A percentile compares a stretch with the other conserved stretches of the same genome.
Conservation (phyloP, 1,140 invertebrate species). For the Tribolium castaneum region DNA sequence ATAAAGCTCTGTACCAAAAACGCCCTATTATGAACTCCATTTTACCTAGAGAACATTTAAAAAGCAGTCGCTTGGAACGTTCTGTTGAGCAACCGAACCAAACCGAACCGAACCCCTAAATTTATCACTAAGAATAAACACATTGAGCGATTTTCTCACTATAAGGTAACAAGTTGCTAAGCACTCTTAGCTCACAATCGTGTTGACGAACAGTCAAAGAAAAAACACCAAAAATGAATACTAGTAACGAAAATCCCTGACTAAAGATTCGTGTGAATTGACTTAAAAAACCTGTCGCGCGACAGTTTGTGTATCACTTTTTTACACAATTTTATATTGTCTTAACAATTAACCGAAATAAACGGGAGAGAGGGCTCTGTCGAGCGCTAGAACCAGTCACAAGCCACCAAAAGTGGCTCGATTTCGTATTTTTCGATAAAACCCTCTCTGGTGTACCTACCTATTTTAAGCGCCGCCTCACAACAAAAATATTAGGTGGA, state of each 20-base stretch:
- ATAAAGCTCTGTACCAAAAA: constrained; percentile 26
- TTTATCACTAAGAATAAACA: constrained; percentile 51
- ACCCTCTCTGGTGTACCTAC: constrained; percentile 14
- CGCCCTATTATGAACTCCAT: not conserved
- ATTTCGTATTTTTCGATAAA: constrained; percentile 15
- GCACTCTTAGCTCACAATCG: constrained; percentile 49
- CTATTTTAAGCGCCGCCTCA: too few relatives aligned
- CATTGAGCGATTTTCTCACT: constrained; percentile 57
- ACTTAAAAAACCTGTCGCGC: constrained; percentile 47
- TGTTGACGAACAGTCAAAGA: constrained; percentile 13
- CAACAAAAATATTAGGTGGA: too few relatives aligned
- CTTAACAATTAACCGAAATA: constrained; percentile 11
- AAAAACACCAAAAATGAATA: constrained; percentile 16
- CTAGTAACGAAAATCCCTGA: constrained; percentile 46
- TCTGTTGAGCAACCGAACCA: constrained; percentile 1
- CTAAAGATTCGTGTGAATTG: constrained; percentile 54
- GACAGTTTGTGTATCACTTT: constrained; percentile 43
- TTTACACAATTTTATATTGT: constrained; percentile 40
- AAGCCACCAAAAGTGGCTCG: not conserved
- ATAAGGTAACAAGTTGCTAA: constrained; percentile 50
- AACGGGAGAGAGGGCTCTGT: not conserved
- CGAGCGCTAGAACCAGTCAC: not conserved
- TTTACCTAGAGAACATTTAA: constrained; percentile 3
- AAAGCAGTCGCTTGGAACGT: constrained; percentile 39
- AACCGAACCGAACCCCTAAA: constrained; percentile 23